phyloP scores from a whole-genome alignment of 2,888 invertebrate species.

The Monoplex corrugatus region DNA sequence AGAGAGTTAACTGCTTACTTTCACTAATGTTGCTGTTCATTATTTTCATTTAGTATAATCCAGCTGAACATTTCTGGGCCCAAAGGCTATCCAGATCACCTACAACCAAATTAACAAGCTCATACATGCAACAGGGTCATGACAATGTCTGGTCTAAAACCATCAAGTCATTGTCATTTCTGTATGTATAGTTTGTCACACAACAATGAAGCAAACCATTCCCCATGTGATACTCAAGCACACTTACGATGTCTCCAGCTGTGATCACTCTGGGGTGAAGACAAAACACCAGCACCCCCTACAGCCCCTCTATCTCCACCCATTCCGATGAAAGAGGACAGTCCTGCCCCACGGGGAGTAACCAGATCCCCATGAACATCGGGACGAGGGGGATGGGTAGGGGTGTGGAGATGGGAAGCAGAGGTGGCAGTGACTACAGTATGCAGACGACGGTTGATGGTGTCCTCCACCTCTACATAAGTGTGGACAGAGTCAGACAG shows the following conservation, averaged over 20 bases:
- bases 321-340: neutral
- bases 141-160: too few relatives aligned
- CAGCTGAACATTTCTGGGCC: too few relatives aligned
- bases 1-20: too few relatives aligned
- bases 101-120: too few relatives aligned
- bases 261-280: slow-evolving; percentile 42
- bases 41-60: too few relatives aligned
- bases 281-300: slow-evolving; percentile 26
- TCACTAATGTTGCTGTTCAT: too few relatives aligned
- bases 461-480: slow-evolving; percentile 75
- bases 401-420: neutral
- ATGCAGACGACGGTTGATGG: slow-evolving; percentile 73
- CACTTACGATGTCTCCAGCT: slow-evolving; percentile 44
- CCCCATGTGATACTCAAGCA: too few relatives aligned
- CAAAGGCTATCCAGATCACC: too few relatives aligned
- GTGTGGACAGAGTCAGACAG: slow-evolving; percentile 77
- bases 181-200: too few relatives aligned
- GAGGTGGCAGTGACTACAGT: slow-evolving; percentile 59
- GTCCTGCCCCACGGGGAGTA: slow-evolving; percentile 39
- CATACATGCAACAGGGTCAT: too few relatives aligned
- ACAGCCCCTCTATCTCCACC: neutral
- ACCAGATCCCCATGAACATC: neutral
- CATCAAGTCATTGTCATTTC: too few relatives aligned
- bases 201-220: too few relatives aligned
- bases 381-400: slow-evolving; percentile 25